A percentile compares a stretch with the other conserved stretches of the same genome.
Evolutionary conservation across 2,888 invertebrate genomes (phyloP).

Genomic region (Cryptus armator): DNA sequence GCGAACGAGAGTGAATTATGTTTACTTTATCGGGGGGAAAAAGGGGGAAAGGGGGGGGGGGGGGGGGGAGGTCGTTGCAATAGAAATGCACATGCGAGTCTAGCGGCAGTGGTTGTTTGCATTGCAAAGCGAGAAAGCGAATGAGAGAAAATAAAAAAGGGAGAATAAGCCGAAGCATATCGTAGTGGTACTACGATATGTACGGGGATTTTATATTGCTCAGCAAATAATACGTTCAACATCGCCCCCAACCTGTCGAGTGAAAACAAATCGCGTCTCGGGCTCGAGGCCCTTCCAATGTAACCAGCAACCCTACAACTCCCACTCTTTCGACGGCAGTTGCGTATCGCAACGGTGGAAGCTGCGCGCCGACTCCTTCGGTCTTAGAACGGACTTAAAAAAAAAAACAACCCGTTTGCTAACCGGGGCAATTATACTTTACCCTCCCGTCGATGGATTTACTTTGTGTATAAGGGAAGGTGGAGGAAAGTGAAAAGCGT

Average conservation of each 20-base stretch:
- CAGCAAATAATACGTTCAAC: constrained; percentile 71
- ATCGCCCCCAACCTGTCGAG: constrained; percentile 75
- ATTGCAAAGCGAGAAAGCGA: constrained; percentile 24
- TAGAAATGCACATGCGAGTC: not conserved
- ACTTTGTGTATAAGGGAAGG: constrained; percentile 13
- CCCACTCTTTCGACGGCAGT: not conserved
- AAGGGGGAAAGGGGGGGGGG: not conserved
- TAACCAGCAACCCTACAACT: constrained; percentile 3
- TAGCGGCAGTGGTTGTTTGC: constrained; percentile 36
- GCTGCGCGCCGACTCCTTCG: constrained; percentile 24
- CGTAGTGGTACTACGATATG: constrained; percentile 39
- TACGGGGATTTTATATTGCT: constrained; percentile 55
- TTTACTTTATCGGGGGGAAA: constrained; percentile 3
- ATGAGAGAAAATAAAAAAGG: constrained; percentile 27
- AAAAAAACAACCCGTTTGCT: constrained; percentile 71
- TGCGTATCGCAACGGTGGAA: not conserved
- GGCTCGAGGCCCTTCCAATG: constrained; percentile 30
- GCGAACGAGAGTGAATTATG: not conserved
- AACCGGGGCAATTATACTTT: constrained; percentile 80
- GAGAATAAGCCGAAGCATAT: constrained; percentile 42
- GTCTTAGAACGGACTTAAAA: constrained; percentile 26
- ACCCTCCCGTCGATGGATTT: constrained; percentile 51
- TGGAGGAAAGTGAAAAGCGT: not conserved
- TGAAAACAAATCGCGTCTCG: constrained; percentile 71
- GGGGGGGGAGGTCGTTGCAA: not conserved